phyloP scores from a whole-genome alignment of 2,888 invertebrate genomes.

The Hedychridium roseum region DNA sequence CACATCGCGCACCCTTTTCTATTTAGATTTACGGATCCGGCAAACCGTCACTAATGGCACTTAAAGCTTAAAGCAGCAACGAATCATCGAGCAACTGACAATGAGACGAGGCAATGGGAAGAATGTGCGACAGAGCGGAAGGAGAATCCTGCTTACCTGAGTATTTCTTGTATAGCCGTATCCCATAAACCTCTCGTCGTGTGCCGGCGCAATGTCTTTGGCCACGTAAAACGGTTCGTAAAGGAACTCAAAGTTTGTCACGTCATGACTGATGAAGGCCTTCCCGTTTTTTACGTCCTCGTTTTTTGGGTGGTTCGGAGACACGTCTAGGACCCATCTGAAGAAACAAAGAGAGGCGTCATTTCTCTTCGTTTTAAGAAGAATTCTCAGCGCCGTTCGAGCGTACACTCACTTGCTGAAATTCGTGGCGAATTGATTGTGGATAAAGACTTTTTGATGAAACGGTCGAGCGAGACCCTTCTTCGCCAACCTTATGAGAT shows the following conservation, averaged over 20 bases:
- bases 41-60: no score
- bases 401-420: slow-evolving; percentile 74
- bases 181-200: slow-evolving; percentile 89
- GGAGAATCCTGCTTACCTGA: slow-evolving; percentile 72
- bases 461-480: slow-evolving; percentile 87
- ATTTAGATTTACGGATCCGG: no score
- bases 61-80: no score
- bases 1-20: no score
- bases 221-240: slow-evolving; percentile 94
- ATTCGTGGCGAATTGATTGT: slow-evolving; percentile 92
- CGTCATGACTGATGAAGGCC: slow-evolving; percentile 83
- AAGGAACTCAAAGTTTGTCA: slow-evolving; percentile 79
- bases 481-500: slow-evolving; percentile 77
- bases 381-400: no score
- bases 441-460: slow-evolving; percentile 90
- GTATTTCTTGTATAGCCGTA: slow-evolving; percentile 93
- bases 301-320: slow-evolving; percentile 64
- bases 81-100: no score
- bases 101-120: no score
- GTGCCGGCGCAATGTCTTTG: slow-evolving; percentile 80
- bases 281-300: slow-evolving; percentile 69
- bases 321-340: slow-evolving; percentile 58
- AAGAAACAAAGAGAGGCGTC: no score
- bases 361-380: no score
- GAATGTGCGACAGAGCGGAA: no score